Evolutionary conservation across 2,888 invertebrate genomes (phyloP), one percentile per base, ranked within the genome.

Genomic region (Schizotus pectinicornis): DNA sequence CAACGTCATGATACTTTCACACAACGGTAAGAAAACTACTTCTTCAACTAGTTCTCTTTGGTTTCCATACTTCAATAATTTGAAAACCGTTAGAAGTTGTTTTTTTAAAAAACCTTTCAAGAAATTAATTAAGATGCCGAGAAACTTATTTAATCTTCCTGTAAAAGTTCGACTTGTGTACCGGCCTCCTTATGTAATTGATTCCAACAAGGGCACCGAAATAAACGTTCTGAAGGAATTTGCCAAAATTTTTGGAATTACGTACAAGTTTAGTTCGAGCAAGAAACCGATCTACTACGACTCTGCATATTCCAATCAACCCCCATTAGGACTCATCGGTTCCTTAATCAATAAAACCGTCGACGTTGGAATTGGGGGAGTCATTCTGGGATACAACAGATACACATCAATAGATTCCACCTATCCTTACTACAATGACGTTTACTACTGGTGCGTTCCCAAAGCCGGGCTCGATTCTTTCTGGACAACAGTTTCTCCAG

Each of bases 101-200:
- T 1, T n/a, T 0, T n/a, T 36, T 36, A 22, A 22, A 22, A 22
- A 22, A 22, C 37, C 9, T 11, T 30, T 5, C 7, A 14, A 32
- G 5, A n/a, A 8, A 3, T 6, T 36, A 14, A 13, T 7, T 3
- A 73, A 73, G 48, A 60, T 72, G n/a, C 74, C 73, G 1, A 57
- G 55, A 1, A 63, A 72, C 48, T 59, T 77, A 32, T 64, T 68
- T 31, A 67, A 67, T 9, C 74, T 74, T 46, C 50, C 60, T 8
- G 52, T 77, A 3, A 65, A 64, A 53, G 67, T 74, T 2, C 32
- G 70, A 33, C 68, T 72, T 1, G 64, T 73, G 7, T 55, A 70
- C n/a, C 72, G 67, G 63, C 73, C 70, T 8, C 76, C 76, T 2
- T 76, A 67, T 48, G 65, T 75, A 6, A 59, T 74, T 8, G 51